A percentile compares a stretch with the other conserved stretches of the same genome.
phyloP scores from a whole-genome alignment of 1,140 invertebrate genomes.

The Aphis gossypii region DNA sequence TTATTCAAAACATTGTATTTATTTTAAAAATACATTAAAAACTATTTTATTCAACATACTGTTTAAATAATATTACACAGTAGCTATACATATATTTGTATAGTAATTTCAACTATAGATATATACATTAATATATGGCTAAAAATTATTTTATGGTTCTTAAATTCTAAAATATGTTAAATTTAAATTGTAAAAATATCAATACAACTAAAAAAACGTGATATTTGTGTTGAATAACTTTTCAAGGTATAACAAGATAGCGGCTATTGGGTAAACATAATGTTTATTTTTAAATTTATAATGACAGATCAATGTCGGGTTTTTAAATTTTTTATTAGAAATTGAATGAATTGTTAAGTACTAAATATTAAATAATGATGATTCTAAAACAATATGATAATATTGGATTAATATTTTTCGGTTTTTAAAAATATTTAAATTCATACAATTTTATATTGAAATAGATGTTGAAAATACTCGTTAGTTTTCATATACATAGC shows the following conservation, averaged over 20 bases:
- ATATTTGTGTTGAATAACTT: neutral
- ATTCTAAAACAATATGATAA: no score
- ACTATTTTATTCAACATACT: no score
- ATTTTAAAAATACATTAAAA: neutral
- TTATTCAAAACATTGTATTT: neutral
- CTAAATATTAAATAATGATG: neutral
- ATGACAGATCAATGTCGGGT: neutral
- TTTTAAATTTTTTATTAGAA: neutral
- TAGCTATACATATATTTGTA: neutral
- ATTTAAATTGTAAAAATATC: neutral
- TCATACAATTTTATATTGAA: neutral
- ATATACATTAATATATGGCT: neutral
- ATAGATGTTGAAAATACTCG: neutral
- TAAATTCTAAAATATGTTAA: neutral
- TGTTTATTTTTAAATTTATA: neutral
- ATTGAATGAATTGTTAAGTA: neutral
- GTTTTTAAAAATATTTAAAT: neutral
- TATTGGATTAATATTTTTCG: no score
- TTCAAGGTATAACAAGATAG: neutral
- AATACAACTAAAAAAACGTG: neutral
- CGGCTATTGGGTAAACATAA: neutral
- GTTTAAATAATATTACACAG: neutral
- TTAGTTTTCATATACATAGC: no score
- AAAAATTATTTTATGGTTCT: neutral
- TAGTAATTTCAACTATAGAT: neutral